phyloP scores from a whole-genome alignment of 2,113 vertebrate species.

The Pontoporia blainvillei region DNA sequence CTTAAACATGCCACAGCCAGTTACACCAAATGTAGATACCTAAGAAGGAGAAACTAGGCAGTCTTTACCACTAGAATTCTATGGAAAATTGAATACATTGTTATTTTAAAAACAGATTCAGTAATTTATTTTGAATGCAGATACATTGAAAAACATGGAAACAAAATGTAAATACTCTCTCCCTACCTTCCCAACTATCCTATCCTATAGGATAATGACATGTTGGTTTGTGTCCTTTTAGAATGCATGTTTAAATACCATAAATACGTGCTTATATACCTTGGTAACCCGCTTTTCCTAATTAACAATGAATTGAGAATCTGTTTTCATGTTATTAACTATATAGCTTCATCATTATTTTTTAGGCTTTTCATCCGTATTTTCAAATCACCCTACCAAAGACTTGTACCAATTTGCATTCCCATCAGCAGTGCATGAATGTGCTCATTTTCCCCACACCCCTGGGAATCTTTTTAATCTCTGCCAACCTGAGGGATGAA shows the following conservation, averaged over 20 bases:
- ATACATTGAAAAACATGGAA: not conserved
- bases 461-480: not conserved
- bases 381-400: not conserved
- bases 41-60: not conserved
- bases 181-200: not conserved
- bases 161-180: not conserved
- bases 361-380: not conserved
- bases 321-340: not conserved
- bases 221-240: not conserved
- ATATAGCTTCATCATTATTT: not conserved
- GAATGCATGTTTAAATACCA: not conserved
- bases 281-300: not conserved
- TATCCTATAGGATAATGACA: not conserved
- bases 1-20: not conserved
- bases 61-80: not conserved
- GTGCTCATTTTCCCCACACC: not conserved
- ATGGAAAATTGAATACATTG: not conserved
- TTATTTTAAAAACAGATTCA: not conserved
- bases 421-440: not conserved
- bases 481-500: not conserved
- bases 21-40: not conserved
- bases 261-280: not conserved
- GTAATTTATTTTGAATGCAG: not conserved
- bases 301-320: not conserved
- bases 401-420: not conserved